Conservation (phyloP, 2,797 vertebrate genomes). For the Gallinago solitaria region DNA sequence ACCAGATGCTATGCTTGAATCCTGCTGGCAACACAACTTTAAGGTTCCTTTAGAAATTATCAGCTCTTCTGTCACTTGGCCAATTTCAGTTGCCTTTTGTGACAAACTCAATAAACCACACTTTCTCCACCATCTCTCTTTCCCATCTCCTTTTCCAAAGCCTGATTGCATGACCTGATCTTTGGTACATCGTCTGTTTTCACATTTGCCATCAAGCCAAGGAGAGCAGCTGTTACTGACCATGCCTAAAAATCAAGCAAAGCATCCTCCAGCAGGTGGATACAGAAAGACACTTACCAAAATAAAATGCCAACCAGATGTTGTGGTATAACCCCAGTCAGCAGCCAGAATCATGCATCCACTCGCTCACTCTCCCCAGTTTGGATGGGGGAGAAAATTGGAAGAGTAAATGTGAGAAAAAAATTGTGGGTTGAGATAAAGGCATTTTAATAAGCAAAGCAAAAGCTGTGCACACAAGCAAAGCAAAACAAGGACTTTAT, state of each 20-base stretch:
- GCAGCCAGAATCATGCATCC: not conserved
- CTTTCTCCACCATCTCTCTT: not conserved
- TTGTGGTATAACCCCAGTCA: not conserved
- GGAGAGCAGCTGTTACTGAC: not conserved
- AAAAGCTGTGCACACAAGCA: not conserved
- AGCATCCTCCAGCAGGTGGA: not conserved
- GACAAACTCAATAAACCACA: not conserved
- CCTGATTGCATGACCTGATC: not conserved
- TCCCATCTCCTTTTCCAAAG: not conserved
- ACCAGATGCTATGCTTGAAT: not conserved
- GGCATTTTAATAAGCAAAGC: not conserved
- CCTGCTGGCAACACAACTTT: not conserved
- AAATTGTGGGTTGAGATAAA: not conserved
- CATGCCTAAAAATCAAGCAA: not conserved
- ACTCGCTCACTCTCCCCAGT: not conserved
- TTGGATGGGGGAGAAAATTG: not conserved
- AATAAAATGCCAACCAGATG: not conserved
- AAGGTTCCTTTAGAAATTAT: not conserved
- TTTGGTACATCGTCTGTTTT: not conserved
- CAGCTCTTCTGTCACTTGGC: not conserved
- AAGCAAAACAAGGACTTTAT: not conserved
- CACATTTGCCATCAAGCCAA: not conserved
- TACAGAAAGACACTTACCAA: not conserved
- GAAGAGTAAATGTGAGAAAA: not conserved
- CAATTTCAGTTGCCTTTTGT: not conserved